A percentile compares a stretch with the other conserved stretches of the same genome.
Evolutionary conservation across 2,113 vertebrate genomes (phyloP).

Genomic region (Maccullochella peelii): DNA sequence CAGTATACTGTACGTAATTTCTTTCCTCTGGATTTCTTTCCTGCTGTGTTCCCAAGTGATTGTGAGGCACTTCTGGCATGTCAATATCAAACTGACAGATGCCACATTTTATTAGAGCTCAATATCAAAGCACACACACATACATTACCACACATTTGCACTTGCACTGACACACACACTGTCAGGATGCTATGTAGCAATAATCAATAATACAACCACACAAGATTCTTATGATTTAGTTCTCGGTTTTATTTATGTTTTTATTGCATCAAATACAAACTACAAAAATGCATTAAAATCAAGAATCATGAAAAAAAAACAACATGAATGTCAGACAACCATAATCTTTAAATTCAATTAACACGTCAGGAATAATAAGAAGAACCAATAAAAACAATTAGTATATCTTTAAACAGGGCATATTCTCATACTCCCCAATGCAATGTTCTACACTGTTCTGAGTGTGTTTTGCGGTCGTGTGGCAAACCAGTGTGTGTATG

Average conservation of each 20-base stretch:
- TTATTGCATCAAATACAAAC: constrained; percentile 32
- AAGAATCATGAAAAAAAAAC: constrained; percentile 4
- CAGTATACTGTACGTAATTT: not conserved
- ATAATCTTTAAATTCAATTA: constrained; percentile 21
- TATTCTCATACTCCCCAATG: constrained; percentile 36
- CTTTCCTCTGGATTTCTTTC: constrained; percentile 29
- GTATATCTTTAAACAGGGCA: constrained; percentile 13
- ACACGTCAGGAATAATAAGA: constrained; percentile 3
- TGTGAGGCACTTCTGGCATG: constrained; percentile 52
- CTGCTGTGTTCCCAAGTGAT: constrained; percentile 56
- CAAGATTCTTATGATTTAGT: constrained; percentile 22
- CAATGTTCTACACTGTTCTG: constrained; percentile 56
- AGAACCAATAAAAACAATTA: constrained; percentile 27
- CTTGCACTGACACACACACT: not conserved
- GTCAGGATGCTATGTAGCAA: constrained; percentile 19
- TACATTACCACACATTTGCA: not conserved
- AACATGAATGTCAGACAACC: not conserved
- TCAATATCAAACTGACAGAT: constrained; percentile 78
- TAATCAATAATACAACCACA: constrained; percentile 50
- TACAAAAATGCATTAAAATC: constrained; percentile 6
- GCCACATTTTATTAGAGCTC: constrained; percentile 78
- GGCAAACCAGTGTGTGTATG: constrained; percentile 47
- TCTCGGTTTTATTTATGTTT: constrained; percentile 50
- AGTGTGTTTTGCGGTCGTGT: constrained; percentile 64
- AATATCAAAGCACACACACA: constrained; percentile 45